These are phyloP conservation scores for Struthio camelus DNA, from an alignment of 2,113 vertebrate genomes.

Conservation along the genomic window DNA sequence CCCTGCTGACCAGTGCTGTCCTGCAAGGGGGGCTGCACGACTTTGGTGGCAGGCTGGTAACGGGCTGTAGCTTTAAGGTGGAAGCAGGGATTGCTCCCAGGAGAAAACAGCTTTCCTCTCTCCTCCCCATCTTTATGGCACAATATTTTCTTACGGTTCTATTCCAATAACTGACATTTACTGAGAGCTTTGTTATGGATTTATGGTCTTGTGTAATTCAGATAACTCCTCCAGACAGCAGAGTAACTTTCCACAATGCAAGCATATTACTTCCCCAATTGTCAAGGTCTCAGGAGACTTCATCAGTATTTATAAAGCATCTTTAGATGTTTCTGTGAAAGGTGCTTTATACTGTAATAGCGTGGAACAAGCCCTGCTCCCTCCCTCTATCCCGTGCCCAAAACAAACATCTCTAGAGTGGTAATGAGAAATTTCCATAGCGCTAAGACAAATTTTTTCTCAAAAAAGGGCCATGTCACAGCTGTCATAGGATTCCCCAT, in stretches of 20 bases:
- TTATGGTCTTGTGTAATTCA: not conserved
- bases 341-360: not conserved
- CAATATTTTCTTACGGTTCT: conserved; percentile 4
- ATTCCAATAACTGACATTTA: not conserved
- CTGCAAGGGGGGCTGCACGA: not conserved
- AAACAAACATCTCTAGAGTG: not conserved
- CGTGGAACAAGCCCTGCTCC: not conserved
- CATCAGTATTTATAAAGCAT: conserved; percentile 13
- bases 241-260: not conserved
- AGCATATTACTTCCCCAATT: not conserved
- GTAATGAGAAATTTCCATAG: not conserved
- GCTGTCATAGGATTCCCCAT: not conserved
- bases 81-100: not conserved
- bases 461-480: fast-evolving
- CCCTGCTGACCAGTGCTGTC: not conserved
- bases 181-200: not conserved
- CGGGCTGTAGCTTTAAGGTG: not conserved
- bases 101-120: not conserved
- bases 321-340: not conserved
- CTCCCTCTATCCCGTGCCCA: not conserved
- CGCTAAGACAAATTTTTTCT: fast-evolving
- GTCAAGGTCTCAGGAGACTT: not conserved
- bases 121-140: not conserved
- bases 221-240: not conserved
- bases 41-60: not conserved